phyloP scores from a whole-genome alignment of 2,797 vertebrate genomes.

The Lepidocolaptes lacrymiger region DNA sequence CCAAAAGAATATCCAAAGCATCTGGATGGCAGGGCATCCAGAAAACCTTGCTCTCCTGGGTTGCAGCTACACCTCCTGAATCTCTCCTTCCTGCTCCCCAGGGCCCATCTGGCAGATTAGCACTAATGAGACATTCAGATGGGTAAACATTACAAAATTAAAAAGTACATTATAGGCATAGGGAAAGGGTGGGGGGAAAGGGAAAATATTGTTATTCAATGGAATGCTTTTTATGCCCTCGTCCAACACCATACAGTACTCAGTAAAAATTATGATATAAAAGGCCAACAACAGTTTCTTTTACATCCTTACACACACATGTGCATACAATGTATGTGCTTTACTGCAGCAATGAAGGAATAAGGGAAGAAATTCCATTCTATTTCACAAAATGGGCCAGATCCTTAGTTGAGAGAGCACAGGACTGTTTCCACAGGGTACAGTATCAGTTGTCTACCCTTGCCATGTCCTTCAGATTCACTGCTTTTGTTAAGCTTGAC shows the following conservation, averaged over 20 bases:
- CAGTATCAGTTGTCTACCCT: background rate
- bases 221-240: background rate
- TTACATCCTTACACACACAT: background rate
- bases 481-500: background rate
- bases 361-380: background rate
- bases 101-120: background rate
- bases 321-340: background rate
- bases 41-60: background rate
- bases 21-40: accelerated
- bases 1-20: background rate
- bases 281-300: background rate
- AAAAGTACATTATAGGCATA: background rate
- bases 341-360: background rate
- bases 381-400: background rate
- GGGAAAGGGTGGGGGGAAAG: background rate
- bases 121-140: background rate
- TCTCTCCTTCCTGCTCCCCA: background rate
- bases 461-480: background rate
- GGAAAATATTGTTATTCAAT: background rate
- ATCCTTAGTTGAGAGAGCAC: background rate
- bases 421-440: background rate
- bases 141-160: background rate
- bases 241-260: background rate
- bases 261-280: background rate
- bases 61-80: background rate